Evolutionary conservation across 1,140 invertebrate species (phyloP).

Genomic region (Condylostylus longicornis): DNA sequence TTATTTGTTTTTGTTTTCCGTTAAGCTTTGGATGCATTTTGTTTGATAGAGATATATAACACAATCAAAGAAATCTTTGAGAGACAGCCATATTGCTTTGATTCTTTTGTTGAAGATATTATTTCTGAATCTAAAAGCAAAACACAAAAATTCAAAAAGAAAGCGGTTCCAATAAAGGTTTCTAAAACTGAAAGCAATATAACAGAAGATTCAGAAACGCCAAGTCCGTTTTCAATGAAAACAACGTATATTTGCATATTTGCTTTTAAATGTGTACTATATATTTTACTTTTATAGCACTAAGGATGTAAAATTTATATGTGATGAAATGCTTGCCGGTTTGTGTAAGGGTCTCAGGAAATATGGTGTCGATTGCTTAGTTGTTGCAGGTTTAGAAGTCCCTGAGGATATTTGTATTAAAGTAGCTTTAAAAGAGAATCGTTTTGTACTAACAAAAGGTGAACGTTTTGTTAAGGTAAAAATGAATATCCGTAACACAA

Average conservation of each 20-base stretch:
- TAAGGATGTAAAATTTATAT: conserved; percentile 34
- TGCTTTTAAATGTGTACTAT: background rate
- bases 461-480: conserved; percentile 32
- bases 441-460: conserved; percentile 42
- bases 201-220: conserved; percentile 2
- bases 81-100: conserved; percentile 35
- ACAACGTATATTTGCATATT: background rate
- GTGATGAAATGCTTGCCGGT: conserved; percentile 39
- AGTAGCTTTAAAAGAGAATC: conserved; percentile 33
- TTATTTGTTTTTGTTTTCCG: conserved; percentile 9
- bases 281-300: conserved; percentile 5
- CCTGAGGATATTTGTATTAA: conserved; percentile 3
- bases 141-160: conserved; percentile 8
- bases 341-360: conserved; percentile 44
- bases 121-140: conserved; percentile 24
- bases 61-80: conserved; percentile 34
- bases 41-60: conserved; percentile 56
- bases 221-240: background rate
- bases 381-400: conserved; percentile 3
- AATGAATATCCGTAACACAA: no score
- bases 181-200: conserved; percentile 1
- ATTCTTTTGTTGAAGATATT: conserved; percentile 38
- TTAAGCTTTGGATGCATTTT: conserved; percentile 59
- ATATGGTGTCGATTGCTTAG: conserved; percentile 46
- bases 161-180: conserved; percentile 2